Evolutionary conservation across 2,888 invertebrate genomes (phyloP).

Genomic region (Rhynchonema sp.): DNA sequence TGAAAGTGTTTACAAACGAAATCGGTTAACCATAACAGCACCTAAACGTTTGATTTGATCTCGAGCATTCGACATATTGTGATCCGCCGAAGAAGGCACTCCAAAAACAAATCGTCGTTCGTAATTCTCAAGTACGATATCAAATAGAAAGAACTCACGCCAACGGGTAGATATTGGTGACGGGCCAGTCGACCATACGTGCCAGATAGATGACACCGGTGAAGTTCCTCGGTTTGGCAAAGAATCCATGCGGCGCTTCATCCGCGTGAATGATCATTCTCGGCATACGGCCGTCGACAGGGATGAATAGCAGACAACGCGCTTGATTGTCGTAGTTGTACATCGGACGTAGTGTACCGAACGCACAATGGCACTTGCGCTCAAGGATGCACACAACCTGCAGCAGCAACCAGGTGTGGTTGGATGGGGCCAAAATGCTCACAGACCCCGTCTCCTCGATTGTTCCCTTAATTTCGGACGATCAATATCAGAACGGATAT

Average conservation of each 20-base stretch:
- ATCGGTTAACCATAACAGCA: too few relatives aligned
- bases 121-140: too few relatives aligned
- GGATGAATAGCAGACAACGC: slow-evolving; percentile 49
- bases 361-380: slow-evolving; percentile 46
- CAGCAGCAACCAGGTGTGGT: too few relatives aligned
- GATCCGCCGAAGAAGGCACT: too few relatives aligned
- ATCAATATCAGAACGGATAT: not conserved
- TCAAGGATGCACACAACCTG: slow-evolving; percentile 54
- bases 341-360: slow-evolving; percentile 48
- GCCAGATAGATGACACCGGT: slow-evolving; percentile 47
- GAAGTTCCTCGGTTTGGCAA: slow-evolving; percentile 32
- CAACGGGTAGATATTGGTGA: slow-evolving; percentile 23
- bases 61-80: too few relatives aligned
- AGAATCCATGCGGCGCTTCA: slow-evolving; percentile 45
- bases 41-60: too few relatives aligned
- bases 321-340: slow-evolving; percentile 37
- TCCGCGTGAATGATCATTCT: slow-evolving; percentile 48
- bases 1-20: too few relatives aligned
- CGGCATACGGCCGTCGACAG: slow-evolving; percentile 51
- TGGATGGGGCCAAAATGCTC: too few relatives aligned
- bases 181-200: slow-evolving; percentile 47
- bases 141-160: too few relatives aligned
- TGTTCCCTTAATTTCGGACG: not conserved
- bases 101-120: too few relatives aligned
- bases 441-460: not conserved